Conservation (phyloP, 2,888 invertebrate species). For the Heterodera filipjevi region DNA sequence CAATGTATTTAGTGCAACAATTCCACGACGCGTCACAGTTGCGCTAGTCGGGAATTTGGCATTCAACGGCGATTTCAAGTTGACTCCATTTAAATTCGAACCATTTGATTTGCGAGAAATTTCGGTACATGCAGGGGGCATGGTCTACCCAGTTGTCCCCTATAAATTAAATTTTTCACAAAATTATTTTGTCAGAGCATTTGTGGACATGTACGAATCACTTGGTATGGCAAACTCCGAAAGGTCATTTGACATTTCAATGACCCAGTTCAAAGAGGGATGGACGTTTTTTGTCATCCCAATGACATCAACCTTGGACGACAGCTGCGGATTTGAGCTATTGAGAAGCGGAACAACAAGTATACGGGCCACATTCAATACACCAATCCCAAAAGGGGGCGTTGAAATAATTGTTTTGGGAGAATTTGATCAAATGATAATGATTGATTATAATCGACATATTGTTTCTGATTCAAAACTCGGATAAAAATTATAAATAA, state of each 20-base stretch:
- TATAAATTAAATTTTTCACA: conserved; percentile 30
- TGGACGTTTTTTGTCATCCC: conserved; percentile 34
- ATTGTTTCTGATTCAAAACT: conserved; percentile 29
- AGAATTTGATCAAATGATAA: conserved; percentile 35
- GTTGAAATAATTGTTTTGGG: conserved; percentile 33
- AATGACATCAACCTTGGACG: conserved; percentile 36
- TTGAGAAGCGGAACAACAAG: conserved; percentile 32
- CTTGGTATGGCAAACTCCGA: conserved; percentile 18
- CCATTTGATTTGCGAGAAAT: conserved; percentile 35
- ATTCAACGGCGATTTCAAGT: conserved; percentile 27
- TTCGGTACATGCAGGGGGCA: conserved; percentile 28
- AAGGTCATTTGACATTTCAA: conserved; percentile 12
- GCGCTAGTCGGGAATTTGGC: conserved; percentile 32
- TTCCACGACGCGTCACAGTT: conserved; percentile 35
- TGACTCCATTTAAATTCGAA: conserved; percentile 39
- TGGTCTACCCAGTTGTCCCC: conserved; percentile 30
- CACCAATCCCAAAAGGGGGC: conserved; percentile 24
- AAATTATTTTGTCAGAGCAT: conserved; percentile 22
- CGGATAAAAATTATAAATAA: not conserved
- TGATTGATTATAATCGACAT: conserved; percentile 28
- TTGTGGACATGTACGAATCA: conserved; percentile 34
- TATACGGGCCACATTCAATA: conserved; percentile 20
- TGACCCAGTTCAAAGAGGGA: conserved; percentile 27
- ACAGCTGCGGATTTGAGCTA: conserved; percentile 34
- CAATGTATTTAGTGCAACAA: conserved; percentile 32